phyloP scores from a whole-genome alignment of 2,797 vertebrate species.

The Hylomyscus alleni region DNA sequence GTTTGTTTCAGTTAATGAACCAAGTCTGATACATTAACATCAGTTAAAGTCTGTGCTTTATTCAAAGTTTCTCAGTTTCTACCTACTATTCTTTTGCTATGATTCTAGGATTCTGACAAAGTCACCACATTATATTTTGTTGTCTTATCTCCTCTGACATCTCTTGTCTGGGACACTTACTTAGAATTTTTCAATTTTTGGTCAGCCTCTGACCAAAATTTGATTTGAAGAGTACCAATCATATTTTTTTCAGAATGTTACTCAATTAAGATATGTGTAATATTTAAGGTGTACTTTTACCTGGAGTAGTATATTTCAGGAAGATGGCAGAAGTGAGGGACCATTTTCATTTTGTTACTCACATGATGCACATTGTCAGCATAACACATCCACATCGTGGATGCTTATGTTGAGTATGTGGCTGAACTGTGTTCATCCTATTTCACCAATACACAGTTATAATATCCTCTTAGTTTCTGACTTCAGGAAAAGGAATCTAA shows the following conservation, averaged over 20 bases:
- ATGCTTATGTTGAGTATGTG: not conserved
- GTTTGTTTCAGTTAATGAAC: slow-evolving; percentile 45
- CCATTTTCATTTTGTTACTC: not conserved
- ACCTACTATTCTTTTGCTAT: not conserved
- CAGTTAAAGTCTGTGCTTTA: slow-evolving; percentile 26
- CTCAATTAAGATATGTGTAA: not conserved
- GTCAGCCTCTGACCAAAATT: not conserved
- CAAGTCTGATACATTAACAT: not conserved
- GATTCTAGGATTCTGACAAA: not conserved
- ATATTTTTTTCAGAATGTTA: not conserved
- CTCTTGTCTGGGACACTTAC: not conserved
- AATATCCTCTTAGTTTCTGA: not conserved
- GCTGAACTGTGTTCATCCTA: not conserved
- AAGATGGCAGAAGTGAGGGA: not conserved
- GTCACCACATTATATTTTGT: not conserved
- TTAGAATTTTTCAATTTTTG: slow-evolving; percentile 25
- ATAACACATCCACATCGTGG: not conserved
- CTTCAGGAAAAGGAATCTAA: not conserved
- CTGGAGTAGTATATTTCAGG: not conserved
- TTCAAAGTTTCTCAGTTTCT: slow-evolving; percentile 2
- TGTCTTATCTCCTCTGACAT: not conserved
- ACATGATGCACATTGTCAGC: not conserved
- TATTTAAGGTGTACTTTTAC: not conserved
- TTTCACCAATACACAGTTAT: not conserved
- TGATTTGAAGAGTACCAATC: not conserved